Conservation (phyloP, 1,140 invertebrate genomes). For the Berghia stephanieae region DNA sequence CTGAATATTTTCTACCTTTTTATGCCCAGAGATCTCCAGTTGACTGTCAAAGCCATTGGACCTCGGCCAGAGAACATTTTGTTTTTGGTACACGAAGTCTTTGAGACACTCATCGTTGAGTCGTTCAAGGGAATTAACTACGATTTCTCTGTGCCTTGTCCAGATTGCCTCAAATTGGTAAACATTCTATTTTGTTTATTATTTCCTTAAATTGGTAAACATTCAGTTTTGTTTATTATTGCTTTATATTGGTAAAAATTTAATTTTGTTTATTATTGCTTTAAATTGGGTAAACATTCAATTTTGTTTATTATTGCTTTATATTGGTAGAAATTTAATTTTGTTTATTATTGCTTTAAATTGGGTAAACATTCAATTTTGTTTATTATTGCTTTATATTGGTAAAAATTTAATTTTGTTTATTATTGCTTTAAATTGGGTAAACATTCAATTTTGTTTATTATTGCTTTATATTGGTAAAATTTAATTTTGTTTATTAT, state of each 20-base stretch:
- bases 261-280: conserved; percentile 16
- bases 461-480: too few relatives aligned
- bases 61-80: conserved; percentile 63
- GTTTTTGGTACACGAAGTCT: conserved; percentile 64
- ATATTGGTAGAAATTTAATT: too few relatives aligned
- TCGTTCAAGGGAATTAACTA: conserved; percentile 64
- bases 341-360: too few relatives aligned
- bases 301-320: too few relatives aligned
- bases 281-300: too few relatives aligned
- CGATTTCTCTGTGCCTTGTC: conserved; percentile 62
- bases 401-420: too few relatives aligned
- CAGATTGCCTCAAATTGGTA: conserved; percentile 58
- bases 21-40: conserved; percentile 54
- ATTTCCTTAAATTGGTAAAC: neutral
- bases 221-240: conserved; percentile 4
- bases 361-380: too few relatives aligned
- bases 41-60: conserved; percentile 59
- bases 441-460: too few relatives aligned
- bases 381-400: too few relatives aligned
- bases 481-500: too few relatives aligned
- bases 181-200: conserved; percentile 21
- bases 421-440: too few relatives aligned
- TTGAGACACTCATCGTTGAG: conserved; percentile 62
- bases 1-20: too few relatives aligned
- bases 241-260: neutral